Conservation (phyloP, 2,113 vertebrate genomes). For the Aspidoscelis tigris region DNA sequence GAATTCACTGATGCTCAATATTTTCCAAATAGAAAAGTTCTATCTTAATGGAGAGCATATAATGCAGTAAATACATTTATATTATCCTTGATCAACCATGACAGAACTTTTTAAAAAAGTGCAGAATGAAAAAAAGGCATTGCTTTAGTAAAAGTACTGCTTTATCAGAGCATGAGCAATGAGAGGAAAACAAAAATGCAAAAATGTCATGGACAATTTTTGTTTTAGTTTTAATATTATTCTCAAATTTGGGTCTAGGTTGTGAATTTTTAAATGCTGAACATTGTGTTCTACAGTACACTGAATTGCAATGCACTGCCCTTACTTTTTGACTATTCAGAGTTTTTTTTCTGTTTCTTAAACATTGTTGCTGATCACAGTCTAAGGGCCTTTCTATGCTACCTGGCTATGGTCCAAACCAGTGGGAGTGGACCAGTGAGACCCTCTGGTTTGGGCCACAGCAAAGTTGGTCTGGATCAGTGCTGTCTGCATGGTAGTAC, state of each 20-base stretch:
- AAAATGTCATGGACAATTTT: slow-evolving; percentile 36
- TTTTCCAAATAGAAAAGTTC: slow-evolving; percentile 64
- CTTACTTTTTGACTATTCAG: too few relatives aligned
- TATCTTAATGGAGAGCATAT: slow-evolving; percentile 64
- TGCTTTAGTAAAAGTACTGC: slow-evolving; percentile 28
- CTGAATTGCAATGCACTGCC: too few relatives aligned
- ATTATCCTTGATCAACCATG: slow-evolving; percentile 66
- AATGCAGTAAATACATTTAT: slow-evolving; percentile 66
- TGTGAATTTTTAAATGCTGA: slow-evolving; percentile 50
- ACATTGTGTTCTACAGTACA: neutral
- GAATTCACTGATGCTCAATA: slow-evolving; percentile 59
- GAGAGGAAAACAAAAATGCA: slow-evolving; percentile 15
- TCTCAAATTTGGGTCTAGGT: neutral
- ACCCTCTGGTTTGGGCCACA: too few relatives aligned
- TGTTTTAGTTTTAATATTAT: neutral
- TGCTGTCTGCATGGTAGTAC: too few relatives aligned
- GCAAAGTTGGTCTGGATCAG: too few relatives aligned
- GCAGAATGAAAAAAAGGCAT: slow-evolving; percentile 24
- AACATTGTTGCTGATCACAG: too few relatives aligned
- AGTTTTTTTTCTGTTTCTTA: too few relatives aligned
- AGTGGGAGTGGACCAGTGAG: too few relatives aligned
- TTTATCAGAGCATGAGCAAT: slow-evolving; percentile 44
- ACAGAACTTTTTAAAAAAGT: slow-evolving; percentile 53
- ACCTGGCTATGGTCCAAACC: too few relatives aligned
- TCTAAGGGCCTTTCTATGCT: too few relatives aligned